Conservation (phyloP, 2,888 invertebrate species). For the Thereva nobilitata region DNA sequence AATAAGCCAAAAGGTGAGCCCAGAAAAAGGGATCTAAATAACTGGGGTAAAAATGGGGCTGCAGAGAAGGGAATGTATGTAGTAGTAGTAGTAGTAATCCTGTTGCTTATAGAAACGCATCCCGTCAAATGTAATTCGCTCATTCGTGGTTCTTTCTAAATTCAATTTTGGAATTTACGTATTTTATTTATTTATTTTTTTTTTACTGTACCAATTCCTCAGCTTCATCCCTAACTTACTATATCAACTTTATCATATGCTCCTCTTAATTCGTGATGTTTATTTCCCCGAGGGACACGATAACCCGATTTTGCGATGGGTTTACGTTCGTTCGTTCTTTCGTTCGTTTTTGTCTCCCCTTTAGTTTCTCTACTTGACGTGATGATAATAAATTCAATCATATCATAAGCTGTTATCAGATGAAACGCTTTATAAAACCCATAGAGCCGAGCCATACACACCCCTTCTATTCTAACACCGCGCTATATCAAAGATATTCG, state of each 20-base stretch:
- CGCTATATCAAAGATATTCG: slow-evolving; percentile 26
- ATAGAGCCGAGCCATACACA: background rate
- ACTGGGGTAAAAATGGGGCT: slow-evolving; percentile 14
- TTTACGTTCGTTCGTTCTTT: background rate
- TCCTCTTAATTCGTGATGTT: no score
- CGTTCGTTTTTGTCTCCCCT: slow-evolving; percentile 5
- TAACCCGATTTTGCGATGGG: slow-evolving; percentile 16
- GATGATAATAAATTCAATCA: slow-evolving; percentile 33
- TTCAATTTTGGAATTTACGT: no score
- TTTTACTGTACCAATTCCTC: no score
- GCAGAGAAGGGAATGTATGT: background rate
- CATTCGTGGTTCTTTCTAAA: no score
- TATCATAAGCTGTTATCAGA: slow-evolving; percentile 33
- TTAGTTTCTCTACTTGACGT: slow-evolving; percentile 6
- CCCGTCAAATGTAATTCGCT: no score
- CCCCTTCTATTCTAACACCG: background rate
- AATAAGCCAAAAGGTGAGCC: slow-evolving; percentile 4
- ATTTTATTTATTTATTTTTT: no score
- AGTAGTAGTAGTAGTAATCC: no score
- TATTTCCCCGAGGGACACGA: slow-evolving; percentile 2
- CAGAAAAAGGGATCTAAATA: slow-evolving; percentile 18
- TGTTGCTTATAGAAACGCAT: no score
- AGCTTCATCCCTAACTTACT: no score
- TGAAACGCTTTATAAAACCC: slow-evolving; percentile 9
- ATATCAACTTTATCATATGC: no score